Evolutionary conservation across 2,888 invertebrate genomes (phyloP), one percentile per base, ranked within the genome.

Genomic region (Graphium colonna): DNA sequence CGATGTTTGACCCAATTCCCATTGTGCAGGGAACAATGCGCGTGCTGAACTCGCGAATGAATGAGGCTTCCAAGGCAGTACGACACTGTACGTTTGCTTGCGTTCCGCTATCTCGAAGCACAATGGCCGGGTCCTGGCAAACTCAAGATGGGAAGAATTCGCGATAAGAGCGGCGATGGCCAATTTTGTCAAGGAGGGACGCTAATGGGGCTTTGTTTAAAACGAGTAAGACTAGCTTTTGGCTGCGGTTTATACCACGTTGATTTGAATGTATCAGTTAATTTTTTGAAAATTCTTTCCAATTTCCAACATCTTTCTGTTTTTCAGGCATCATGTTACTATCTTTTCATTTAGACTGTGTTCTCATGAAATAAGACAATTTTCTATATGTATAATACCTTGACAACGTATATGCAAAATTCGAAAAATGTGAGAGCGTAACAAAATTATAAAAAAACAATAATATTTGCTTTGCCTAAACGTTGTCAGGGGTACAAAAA

Each of bases 1-100:
- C 13, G 36, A 53, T 43, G 48, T 43, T 31, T 53, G 53, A 48
- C 53, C 53, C 43, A 53, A 43, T 53, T 48, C 44, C 15, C 8
- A 17, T 18, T 31, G 48, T 50, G 21, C 21, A 21, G 15, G 41
- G 41, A 40, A 41, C 46, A 46, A 52, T 46, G 42, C 38, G 41
- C 17, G 36, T 10, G 16, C 51, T 40, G 31, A 17, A 45, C 39
- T 39, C 28, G 17, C 31, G 40, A 9, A 13, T 40, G 40, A 38
- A 41, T 42, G 28, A 39, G 39, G 15, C 28, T 45, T 12, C 39
- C 12, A 40, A 40, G 45, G 17, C 36, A 36, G 36, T 36, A 36
- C 36, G 36, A 36, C 36, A 36, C 36, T 36, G 36, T 36, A 36
- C 36, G 36, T 36, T 36, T 36, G 36, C 36, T 36, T 36, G 12